These are phyloP conservation scores for Melanerpes aurifrons DNA, from an alignment of 2,113 vertebrate species.

Conservation along the genomic window DNA sequence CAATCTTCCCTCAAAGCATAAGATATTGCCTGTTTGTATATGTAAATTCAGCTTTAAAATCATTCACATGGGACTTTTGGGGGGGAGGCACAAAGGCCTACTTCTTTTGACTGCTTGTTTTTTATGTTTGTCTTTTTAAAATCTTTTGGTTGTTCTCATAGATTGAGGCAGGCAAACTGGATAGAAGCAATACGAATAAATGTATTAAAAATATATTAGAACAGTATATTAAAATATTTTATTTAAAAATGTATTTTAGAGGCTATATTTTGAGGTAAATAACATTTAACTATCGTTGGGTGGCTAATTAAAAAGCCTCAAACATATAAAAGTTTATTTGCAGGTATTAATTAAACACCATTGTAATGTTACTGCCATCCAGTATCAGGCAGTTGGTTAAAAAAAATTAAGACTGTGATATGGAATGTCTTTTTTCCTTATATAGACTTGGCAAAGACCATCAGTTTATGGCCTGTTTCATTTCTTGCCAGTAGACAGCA, in stretches of 20 bases:
- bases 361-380: slow-evolving; percentile 31
- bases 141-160: neutral
- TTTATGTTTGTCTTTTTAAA: neutral
- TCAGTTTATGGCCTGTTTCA: slow-evolving; percentile 73
- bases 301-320: neutral
- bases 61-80: neutral
- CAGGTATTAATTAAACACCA: slow-evolving; percentile 35
- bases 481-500: slow-evolving; percentile 73
- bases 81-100: neutral
- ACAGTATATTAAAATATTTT: too few species aligned
- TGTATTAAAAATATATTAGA: slow-evolving; percentile 16
- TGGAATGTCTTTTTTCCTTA: slow-evolving; percentile 60
- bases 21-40: neutral
- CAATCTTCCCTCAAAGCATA: neutral
- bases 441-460: slow-evolving; percentile 69
- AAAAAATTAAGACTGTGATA: slow-evolving; percentile 42
- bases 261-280: slow-evolving; percentile 39
- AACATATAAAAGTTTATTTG: slow-evolving; percentile 9
- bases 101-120: neutral
- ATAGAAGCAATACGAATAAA: neutral
- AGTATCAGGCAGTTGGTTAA: slow-evolving; percentile 36
- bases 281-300: slow-evolving; percentile 16
- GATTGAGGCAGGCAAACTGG: slow-evolving; percentile 32
- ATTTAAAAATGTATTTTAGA: too few species aligned
- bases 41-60: neutral